Percentiles rank a stretch among this genome's conserved stretches.
These are phyloP conservation scores for Sus cebifrons DNA, from an alignment of 2,797 vertebrate species.

Conservation along the genomic window DNA sequence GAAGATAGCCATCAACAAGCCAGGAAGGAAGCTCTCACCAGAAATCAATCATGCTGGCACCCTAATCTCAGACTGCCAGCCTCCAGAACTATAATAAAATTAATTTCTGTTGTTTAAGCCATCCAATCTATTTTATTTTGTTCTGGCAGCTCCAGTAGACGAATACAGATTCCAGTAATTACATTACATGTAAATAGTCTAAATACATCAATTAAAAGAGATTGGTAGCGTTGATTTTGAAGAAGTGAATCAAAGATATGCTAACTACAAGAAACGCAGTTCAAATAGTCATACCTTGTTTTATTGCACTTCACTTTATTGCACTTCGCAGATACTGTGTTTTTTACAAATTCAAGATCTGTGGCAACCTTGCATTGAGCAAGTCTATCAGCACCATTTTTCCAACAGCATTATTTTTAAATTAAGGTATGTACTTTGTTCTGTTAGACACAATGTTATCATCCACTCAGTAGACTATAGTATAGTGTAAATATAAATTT, in stretches of 20 bases:
- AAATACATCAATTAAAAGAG: neutral
- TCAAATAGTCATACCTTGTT: neutral
- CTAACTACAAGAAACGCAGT: neutral
- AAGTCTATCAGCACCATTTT: neutral
- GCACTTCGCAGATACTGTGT: neutral
- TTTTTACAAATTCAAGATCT: neutral
- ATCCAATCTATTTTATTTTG: neutral
- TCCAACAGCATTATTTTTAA: neutral
- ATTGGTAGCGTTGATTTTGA: neutral
- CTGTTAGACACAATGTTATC: neutral
- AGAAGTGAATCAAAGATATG: neutral
- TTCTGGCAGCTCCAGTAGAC: neutral
- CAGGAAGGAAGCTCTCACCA: neutral
- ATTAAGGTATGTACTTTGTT: neutral
- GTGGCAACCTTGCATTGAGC: neutral
- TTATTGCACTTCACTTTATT: neutral
- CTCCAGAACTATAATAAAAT: neutral
- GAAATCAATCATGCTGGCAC: neutral
- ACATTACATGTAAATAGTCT: neutral
- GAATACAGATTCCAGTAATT: neutral
- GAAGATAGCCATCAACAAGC: neutral
- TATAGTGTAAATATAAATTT: neutral
- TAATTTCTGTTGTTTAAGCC: neutral
- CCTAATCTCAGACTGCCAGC: neutral
- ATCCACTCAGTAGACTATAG: neutral